Percentiles rank a stretch among this genome's conserved stretches.
phyloP scores from a whole-genome alignment of 2,888 invertebrate species.

The Cecidostiba fungosa region DNA sequence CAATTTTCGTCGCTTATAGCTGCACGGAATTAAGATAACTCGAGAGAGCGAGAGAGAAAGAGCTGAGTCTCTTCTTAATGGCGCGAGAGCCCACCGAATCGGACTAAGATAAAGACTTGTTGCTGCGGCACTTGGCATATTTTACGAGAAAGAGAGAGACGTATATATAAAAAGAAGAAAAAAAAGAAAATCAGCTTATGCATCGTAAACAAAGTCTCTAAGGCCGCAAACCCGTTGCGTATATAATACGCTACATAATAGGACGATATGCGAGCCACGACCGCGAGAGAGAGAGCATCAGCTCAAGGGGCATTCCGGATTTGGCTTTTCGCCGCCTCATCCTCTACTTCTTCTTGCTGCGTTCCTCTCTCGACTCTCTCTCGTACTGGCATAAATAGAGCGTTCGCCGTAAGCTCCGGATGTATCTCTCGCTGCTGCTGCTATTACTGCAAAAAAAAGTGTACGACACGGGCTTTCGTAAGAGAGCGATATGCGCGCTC shows the following conservation, averaged over 20 bases:
- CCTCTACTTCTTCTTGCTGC: neutral
- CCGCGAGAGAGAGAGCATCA: neutral
- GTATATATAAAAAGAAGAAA: neutral
- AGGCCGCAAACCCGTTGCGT: neutral
- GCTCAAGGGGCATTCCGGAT: slow-evolving; percentile 1
- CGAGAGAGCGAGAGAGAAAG: too few species aligned
- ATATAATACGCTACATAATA: slow-evolving; percentile 5
- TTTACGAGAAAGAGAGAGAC: neutral
- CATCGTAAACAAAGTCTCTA: slow-evolving; percentile 13
- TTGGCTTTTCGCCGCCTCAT: slow-evolving; percentile 5
- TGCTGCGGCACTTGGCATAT: neutral
- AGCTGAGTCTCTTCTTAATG: slow-evolving; percentile 16
- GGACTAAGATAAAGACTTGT: slow-evolving; percentile 17
- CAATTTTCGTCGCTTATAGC: neutral
- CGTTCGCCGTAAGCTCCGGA: slow-evolving; percentile 7
- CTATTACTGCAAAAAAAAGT: neutral
- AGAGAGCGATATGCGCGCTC: neutral
- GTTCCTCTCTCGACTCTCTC: neutral
- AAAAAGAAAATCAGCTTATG: slow-evolving; percentile 17
- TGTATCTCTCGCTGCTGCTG: neutral
- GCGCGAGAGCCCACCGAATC: slow-evolving; percentile 8
- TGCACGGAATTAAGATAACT: neutral
- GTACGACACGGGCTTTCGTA: neutral
- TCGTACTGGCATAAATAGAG: neutral
- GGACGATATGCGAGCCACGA: neutral